Percentiles rank a stretch among this genome's conserved stretches.
These are phyloP conservation scores for Phocoena phocoena DNA, from an alignment of 2,113 vertebrate species.

Conservation along the genomic window DNA sequence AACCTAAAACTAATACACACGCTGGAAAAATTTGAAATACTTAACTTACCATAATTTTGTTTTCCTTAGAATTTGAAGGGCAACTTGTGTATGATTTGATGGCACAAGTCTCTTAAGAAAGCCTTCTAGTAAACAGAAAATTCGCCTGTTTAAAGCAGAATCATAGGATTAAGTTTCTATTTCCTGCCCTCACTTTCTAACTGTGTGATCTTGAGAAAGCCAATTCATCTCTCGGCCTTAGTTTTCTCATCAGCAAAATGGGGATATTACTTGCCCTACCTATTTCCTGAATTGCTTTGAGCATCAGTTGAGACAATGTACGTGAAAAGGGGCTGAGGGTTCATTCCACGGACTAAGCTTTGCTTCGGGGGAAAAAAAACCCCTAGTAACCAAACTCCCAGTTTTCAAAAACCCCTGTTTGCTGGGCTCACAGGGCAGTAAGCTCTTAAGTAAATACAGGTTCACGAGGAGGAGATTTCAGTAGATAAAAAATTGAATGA, in stretches of 20 bases:
- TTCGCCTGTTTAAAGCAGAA: neutral
- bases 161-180: neutral
- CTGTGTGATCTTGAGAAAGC: slow-evolving; percentile 9
- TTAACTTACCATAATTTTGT: slow-evolving; percentile 35
- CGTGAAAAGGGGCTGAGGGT: neutral
- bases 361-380: neutral
- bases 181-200: neutral
- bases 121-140: slow-evolving; percentile 34
- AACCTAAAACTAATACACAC: neutral
- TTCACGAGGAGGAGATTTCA: neutral
- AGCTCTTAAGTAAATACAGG: slow-evolving; percentile 15
- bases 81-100: slow-evolving; percentile 19
- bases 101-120: neutral
- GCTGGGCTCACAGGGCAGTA: neutral
- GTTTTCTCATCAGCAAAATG: slow-evolving; percentile 48
- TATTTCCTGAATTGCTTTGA: neutral
- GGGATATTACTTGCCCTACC: neutral
- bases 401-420: neutral
- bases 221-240: neutral
- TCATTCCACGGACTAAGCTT: slow-evolving; percentile 21
- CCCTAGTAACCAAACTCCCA: neutral
- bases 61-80: slow-evolving; percentile 34
- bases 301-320: neutral
- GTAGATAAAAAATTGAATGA: neutral
- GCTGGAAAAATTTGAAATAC: neutral